Evolutionary conservation across 2,888 invertebrate genomes (phyloP).

Genomic region (Dolichomitus sp.): DNA sequence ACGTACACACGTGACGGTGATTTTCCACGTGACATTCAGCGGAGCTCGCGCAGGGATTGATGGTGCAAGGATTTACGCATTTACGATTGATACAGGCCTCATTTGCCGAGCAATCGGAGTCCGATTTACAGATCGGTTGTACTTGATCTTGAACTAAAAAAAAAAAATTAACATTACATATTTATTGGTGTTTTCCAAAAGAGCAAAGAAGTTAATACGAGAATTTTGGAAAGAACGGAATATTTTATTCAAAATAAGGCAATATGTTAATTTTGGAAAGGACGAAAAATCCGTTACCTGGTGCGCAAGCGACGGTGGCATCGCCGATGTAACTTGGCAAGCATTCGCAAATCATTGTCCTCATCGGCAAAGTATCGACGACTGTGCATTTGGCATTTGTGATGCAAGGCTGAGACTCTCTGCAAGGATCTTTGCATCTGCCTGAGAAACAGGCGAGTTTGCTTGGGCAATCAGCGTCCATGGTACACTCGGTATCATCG

Average conservation of each 20-base stretch:
- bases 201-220: no score
- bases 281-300: conserved; percentile 87
- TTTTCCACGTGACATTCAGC: conserved; percentile 92
- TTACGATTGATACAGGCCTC: conserved; percentile 91
- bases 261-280: neutral
- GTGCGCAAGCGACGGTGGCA: conserved; percentile 94
- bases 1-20: conserved; percentile 93
- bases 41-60: conserved; percentile 92
- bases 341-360: conserved; percentile 96
- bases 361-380: conserved; percentile 94
- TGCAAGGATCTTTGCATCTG: conserved; percentile 93
- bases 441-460: conserved; percentile 94
- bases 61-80: conserved; percentile 93
- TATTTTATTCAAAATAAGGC: no score
- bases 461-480: conserved; percentile 95
- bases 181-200: no score
- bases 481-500: conserved; percentile 90
- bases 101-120: conserved; percentile 91
- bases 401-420: conserved; percentile 93
- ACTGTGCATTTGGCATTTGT: conserved; percentile 94
- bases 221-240: no score
- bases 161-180: no score
- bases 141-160: conserved; percentile 77
- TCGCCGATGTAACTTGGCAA: conserved; percentile 94
- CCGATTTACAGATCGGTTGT: conserved; percentile 90